Evolutionary conservation across 2,113 vertebrate species (phyloP), one percentile per base, ranked within the genome.

Genomic region (Leptocoma aspasia): DNA sequence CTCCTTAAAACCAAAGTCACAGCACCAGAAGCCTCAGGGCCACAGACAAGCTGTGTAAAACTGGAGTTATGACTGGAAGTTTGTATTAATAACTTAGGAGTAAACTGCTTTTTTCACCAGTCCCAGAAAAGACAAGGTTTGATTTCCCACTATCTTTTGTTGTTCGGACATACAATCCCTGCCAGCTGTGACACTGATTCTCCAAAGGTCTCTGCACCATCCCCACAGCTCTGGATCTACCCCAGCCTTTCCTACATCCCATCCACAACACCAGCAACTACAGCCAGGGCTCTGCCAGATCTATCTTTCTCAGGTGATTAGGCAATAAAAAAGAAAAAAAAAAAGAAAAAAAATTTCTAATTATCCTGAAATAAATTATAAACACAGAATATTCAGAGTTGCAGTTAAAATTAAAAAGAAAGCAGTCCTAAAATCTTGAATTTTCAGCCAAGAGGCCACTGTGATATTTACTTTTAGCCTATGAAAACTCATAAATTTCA

Each of bases 401-500:
- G 18, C 5, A 27, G 21, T n/a, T 54, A 64, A 89, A 86, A 27
- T 56, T 42, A 60, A 88, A 79, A 87, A 68, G 35, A 85, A 91
- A 82, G 14, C 24, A 64, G 45, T 20, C 28, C 31, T 64, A 42
- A 88, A 87, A 75, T n/a, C 8, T 47, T 16, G 1, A 45, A 8
- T 75, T 82, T 88, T 83, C 44, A 83, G 26, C 19, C 33, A 76
- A 68, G 30, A 79, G 14, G 72, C 16, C 33, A 73, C 13, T 73
- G 26, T 42, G 33, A 82, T 39, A 61, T 66, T 60, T 41, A 68
- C 27, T 86, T 80, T 33, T 16, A n/a, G 30, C 17, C 59, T 66
- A 54, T 11, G 30, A 92, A 85, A 91, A 86, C 15, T 37, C 22
- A 19, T 42, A 49, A 31, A 61, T 69, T 92, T 94, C 28, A 80